Evolutionary conservation across 2,888 invertebrate genomes (phyloP), one percentile per base, ranked within the genome.

Genomic region (Tenthredo notha): DNA sequence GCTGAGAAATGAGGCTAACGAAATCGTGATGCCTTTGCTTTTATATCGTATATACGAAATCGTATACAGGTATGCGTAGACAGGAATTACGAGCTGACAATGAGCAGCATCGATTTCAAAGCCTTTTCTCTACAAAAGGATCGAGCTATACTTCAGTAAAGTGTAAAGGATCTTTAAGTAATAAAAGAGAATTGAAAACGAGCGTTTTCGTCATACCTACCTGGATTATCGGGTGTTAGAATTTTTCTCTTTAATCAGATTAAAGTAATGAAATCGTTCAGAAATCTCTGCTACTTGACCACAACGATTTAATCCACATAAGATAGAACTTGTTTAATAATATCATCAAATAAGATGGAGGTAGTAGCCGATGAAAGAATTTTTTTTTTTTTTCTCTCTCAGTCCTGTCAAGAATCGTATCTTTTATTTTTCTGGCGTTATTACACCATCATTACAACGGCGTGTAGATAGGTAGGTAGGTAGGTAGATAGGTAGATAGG

Each of bases 51-150:
- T 67, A 25, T 47, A 47, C 47, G 47, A 47, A 47, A 15, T 12
- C 12, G 47, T 15, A 15, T 47, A 47, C 3, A 25, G 33, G 67
- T 67, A n/a, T 54, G 67, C 33, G 33, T 67, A 67, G 25, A 29
- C 67, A 33, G 67, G 67, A 33, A 67, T 67, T 33, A 33, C 33
- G 29, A 67, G 29, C 33, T 25, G 15, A 67, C 67, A 67, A 67
- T 67, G 67, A 67, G 67, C 29, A 67, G 67, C 67, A 33, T 67
- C 67, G 67, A 67, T 67, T 33, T 67, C 67, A 33, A 67, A 67
- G 67, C 33, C 67, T 67, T 67, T 67, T 67, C 29, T 67, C 67
- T 33, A 33, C 67, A 33, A 18, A 33, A 67, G 25, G 67, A 25
- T 33, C 33, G 18, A 33, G 12, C 18, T 10, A 67, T 33, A 18